Evolutionary conservation across 2,797 vertebrate species (phyloP).

Genomic region (Erithacus rubecula): DNA sequence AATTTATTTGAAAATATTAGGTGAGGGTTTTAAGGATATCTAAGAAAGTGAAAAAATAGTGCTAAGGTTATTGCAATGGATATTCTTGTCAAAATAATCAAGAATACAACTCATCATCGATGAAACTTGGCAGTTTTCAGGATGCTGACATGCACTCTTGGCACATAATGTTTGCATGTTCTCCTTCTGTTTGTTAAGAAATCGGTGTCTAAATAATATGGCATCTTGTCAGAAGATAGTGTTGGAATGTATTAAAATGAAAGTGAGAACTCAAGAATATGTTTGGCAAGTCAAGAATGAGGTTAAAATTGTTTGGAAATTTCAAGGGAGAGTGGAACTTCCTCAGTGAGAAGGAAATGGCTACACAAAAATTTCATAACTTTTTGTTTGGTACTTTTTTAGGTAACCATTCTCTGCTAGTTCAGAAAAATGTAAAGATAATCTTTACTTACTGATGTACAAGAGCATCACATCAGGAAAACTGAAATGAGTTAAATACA

Average conservation of each 20-base stretch:
- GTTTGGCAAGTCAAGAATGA: constrained; percentile 3
- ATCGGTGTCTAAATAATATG: constrained; percentile 17
- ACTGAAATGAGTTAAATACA: constrained; percentile 65
- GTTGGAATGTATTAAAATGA: constrained; percentile 8
- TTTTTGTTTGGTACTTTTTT: not conserved
- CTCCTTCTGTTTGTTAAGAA: constrained; percentile 39
- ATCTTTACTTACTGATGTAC: constrained; percentile 2
- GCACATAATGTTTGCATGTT: not conserved
- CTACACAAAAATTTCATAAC: not conserved
- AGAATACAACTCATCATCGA: not conserved
- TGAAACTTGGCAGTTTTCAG: constrained; percentile 17
- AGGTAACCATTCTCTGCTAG: not conserved
- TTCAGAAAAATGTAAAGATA: not conserved
- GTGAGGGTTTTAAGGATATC: not conserved
- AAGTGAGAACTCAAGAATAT: not conserved
- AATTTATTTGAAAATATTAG: constrained; percentile 15
- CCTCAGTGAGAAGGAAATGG: not conserved
- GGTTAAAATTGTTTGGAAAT: not conserved
- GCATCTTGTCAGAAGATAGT: not conserved
- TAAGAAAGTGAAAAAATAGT: not conserved
- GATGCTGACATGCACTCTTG: not conserved
- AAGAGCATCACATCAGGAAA: constrained; percentile 27
- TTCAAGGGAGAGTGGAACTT: not conserved
- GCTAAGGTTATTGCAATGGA: not conserved
- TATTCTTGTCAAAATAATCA: constrained; percentile 41